phyloP scores from a whole-genome alignment of 1,140 invertebrate genomes.

The Hylaeus anthracinus region DNA sequence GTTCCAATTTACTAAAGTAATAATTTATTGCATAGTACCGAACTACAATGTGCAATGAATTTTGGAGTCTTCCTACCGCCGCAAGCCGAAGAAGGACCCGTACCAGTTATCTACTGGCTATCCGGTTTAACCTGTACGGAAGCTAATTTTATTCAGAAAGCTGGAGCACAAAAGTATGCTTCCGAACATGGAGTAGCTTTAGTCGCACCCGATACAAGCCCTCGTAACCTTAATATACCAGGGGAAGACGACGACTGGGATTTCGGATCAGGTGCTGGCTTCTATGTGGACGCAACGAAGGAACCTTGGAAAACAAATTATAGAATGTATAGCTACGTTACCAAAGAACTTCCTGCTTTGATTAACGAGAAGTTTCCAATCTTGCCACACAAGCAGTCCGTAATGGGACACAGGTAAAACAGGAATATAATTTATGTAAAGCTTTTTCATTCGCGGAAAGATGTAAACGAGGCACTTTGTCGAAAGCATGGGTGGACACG shows the following conservation, averaged over 20 bases:
- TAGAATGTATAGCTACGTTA: conserved; percentile 98
- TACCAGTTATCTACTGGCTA: conserved; percentile 95
- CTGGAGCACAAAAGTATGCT: conserved; percentile 94
- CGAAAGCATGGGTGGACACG: conserved; percentile 97
- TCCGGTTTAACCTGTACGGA: conserved; percentile 98
- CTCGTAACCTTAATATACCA: conserved; percentile 92
- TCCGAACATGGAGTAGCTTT: conserved; percentile 91
- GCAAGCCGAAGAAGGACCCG: conserved; percentile 84
- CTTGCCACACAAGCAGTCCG: conserved; percentile 85
- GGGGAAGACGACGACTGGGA: conserved; percentile 96
- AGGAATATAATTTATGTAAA: conserved; percentile 21
- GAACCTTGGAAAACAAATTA: conserved; percentile 97
- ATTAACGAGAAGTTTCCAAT: conserved; percentile 88
- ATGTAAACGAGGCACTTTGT: conserved; percentile 45
- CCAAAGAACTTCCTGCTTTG: conserved; percentile 92
- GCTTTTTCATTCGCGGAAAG: conserved; percentile 11
- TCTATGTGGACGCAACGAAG: conserved; percentile 96
- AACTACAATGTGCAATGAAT: conserved; percentile 94
- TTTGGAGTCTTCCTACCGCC: conserved; percentile 95
- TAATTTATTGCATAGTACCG: conserved; percentile 81
- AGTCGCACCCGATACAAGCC: conserved; percentile 97
- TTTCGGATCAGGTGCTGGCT: conserved; percentile 97
- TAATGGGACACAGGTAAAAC: conserved; percentile 91
- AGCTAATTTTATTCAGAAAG: conserved; percentile 97
- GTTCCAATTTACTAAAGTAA: not conserved